Evolutionary conservation across 2,888 invertebrate genomes (phyloP).

Genomic region (Dynastes grantii): DNA sequence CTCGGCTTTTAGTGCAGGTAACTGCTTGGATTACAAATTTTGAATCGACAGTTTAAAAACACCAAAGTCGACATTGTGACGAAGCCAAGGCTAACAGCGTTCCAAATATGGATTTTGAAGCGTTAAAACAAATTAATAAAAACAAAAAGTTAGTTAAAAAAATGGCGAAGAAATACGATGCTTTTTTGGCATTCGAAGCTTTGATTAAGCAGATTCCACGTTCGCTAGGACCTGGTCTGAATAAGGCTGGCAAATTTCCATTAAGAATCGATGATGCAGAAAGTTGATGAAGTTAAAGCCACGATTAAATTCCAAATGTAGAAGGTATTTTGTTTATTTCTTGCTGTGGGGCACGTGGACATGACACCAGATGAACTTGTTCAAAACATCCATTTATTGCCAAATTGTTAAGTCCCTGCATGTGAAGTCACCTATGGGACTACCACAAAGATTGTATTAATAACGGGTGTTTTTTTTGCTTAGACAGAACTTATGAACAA

Average conservation of each 20-base stretch:
- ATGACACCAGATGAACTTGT: constrained; percentile 98
- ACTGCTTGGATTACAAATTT: too few relatives aligned
- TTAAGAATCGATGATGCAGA: constrained; percentile 94
- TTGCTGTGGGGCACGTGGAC: constrained; percentile 97
- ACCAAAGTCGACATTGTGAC: constrained; percentile 90
- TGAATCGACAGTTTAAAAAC: too few relatives aligned
- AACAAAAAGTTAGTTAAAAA: constrained; percentile 99
- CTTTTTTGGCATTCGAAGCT: constrained; percentile 98
- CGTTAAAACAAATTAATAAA: constrained; percentile 98
- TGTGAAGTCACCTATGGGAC: constrained; percentile 99
- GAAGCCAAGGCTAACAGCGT: constrained; percentile 94
- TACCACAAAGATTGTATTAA: constrained; percentile 96
- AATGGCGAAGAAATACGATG: constrained; percentile 95
- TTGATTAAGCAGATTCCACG: constrained; percentile 99
- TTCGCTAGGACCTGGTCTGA: constrained; percentile 97
- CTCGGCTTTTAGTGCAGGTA: too few relatives aligned
- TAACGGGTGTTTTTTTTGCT: not conserved
- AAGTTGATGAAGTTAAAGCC: constrained; percentile 98
- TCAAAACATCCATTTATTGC: constrained; percentile 99
- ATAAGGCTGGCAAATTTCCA: constrained; percentile 99
- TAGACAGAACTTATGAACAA: too few relatives aligned
- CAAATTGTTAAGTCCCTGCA: constrained; percentile 99
- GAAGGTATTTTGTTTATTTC: constrained; percentile 98
- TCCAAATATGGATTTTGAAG: constrained; percentile 98
- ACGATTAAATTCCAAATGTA: constrained; percentile 99